phyloP scores from a whole-genome alignment of 2,797 vertebrate species.

The Chaetophractus vellerosus region DNA sequence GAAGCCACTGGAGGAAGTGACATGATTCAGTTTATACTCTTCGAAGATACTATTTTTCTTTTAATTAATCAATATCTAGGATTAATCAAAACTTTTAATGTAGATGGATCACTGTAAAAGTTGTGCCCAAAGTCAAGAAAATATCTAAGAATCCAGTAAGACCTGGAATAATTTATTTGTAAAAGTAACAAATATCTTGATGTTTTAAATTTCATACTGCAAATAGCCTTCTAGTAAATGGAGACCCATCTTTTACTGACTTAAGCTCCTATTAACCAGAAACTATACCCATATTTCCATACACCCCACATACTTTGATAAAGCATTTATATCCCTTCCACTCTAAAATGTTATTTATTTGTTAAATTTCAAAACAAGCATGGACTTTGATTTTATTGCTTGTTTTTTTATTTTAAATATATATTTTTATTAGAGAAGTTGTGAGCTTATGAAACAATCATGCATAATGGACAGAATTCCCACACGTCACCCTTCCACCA shows the following conservation, averaged over 20 bases:
- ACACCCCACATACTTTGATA: not conserved
- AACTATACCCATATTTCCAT: not conserved
- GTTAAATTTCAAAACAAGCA: not conserved
- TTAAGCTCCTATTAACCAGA: conserved; percentile 5
- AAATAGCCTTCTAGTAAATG: not conserved
- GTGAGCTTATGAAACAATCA: too few relatives aligned
- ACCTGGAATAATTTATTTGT: not conserved
- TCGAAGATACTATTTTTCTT: not conserved
- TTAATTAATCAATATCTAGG: not conserved
- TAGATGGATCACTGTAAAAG: not conserved
- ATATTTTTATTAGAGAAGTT: too few relatives aligned
- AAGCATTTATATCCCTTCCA: not conserved
- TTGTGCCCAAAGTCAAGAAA: not conserved
- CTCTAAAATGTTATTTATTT: not conserved
- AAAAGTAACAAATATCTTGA: not conserved
- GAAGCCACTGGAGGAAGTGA: not conserved
- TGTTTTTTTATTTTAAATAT: not conserved
- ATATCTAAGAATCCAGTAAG: not conserved
- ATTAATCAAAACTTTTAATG: not conserved
- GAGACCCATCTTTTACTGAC: not conserved
- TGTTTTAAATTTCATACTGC: not conserved
- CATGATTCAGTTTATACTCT: not conserved
- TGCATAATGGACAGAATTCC: too few relatives aligned
- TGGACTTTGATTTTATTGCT: conserved; percentile 5
- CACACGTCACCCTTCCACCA: too few relatives aligned